These are phyloP conservation scores for Penaeus japonicus DNA, from an alignment of 1,140 invertebrate species.

Conservation along the genomic window DNA sequence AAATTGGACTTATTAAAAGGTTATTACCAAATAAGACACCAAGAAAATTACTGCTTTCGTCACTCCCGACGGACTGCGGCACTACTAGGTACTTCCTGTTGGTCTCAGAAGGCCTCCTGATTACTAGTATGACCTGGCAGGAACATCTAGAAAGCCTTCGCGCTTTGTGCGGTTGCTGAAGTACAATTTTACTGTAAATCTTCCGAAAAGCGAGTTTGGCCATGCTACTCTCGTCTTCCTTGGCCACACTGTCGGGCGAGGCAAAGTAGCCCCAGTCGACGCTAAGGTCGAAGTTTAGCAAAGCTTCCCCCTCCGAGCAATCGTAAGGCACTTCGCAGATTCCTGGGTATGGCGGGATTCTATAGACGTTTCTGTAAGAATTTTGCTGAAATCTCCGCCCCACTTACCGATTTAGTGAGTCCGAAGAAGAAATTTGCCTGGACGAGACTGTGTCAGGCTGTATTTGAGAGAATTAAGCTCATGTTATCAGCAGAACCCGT, in stretches of 20 bases:
- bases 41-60: not conserved
- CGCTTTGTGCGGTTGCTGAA: not conserved
- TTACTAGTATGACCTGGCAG: not conserved
- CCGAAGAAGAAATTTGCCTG: not conserved
- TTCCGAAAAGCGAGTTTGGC: not conserved
- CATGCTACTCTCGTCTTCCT: not conserved
- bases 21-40: not conserved
- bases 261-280: not conserved
- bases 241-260: not conserved
- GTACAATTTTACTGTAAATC: not conserved
- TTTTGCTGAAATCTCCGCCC: not conserved
- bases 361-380: not conserved
- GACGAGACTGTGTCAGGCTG: not conserved
- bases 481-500: not conserved
- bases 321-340: not conserved
- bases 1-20: not conserved
- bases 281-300: too few relatives aligned
- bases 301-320: not conserved
- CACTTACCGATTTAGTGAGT: conserved; percentile 1
- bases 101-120: not conserved
- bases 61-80: not conserved
- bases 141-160: not conserved
- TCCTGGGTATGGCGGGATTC: not conserved
- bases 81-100: not conserved
- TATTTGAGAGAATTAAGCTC: not conserved